phyloP scores from a whole-genome alignment of 2,113 vertebrate species.

The Strix aluco region DNA sequence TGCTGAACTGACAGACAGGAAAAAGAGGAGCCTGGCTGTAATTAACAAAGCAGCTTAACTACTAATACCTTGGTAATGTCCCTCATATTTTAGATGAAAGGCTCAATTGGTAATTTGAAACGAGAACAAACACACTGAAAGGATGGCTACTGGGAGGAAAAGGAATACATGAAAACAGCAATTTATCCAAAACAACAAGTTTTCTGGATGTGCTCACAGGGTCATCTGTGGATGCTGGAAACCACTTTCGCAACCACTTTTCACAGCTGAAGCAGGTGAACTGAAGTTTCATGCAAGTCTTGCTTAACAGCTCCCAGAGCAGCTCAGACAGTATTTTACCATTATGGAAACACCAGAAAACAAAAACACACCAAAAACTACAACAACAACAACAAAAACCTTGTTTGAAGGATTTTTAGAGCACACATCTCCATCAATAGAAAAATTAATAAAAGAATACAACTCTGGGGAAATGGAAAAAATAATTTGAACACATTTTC shows the following conservation, averaged over 20 bases:
- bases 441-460: not conserved
- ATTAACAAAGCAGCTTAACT: constrained; percentile 64
- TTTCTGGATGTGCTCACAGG: not conserved
- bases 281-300: not conserved
- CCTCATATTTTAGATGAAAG: constrained; percentile 57
- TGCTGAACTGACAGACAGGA: constrained; percentile 18
- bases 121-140: constrained; percentile 35
- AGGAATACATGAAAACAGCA: not conserved
- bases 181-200: not conserved
- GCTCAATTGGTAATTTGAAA: constrained; percentile 28
- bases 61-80: constrained; percentile 60
- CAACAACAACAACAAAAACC: not conserved
- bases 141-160: constrained; percentile 12
- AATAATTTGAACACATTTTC: not conserved
- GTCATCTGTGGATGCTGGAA: not conserved
- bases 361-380: not conserved
- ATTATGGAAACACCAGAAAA: not conserved
- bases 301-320: not conserved
- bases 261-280: not conserved
- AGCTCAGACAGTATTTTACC: not conserved
- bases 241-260: not conserved
- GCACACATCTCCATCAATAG: not conserved
- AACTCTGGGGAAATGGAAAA: not conserved
- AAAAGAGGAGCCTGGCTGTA: constrained; percentile 39
- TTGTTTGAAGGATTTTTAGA: not conserved